Base-by-base conservation (phyloP, 2,113 vertebrate species). In the Malurus melanocephalus region DNA sequence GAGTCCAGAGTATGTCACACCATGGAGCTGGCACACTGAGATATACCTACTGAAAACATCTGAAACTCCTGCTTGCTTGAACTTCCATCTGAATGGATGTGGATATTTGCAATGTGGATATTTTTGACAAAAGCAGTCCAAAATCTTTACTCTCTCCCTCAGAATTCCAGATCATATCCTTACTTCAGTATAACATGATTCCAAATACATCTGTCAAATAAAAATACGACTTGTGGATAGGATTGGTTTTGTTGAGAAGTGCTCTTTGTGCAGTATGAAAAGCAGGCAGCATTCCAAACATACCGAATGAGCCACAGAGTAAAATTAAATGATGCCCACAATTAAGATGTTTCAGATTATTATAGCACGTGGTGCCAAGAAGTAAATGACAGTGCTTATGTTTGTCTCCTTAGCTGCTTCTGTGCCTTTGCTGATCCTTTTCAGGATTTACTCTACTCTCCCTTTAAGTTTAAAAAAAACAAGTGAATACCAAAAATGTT, bases 291-390 rank as follows among this genome's bases (percentile, higher is more conserved):
- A 75, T 96, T 97, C 96, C 69, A 43, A 93, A 88, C 86, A 93
- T 94, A 88, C 92, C 62, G 2, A 79, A 68, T 95, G 91, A 84
- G 83, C 94, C 94, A 80, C 90, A 85, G 74, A 94, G 80, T 71
- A 79, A 92, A 94, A 93, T 94, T 91, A 93, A 95, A 93, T 90
- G 43, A 93, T 86, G 80, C 38, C 92, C 88, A 64, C 90, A 94
- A 91, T 93, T 94, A 96, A 95, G 69, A 90, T 93, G 91, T 53
- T 89, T 93, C 91, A 93, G 42, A 32, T 96, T 95, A 93, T 95
- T 96, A 91, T 87, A 95, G 94, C 89, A 95, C 59, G 0, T 35
- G 53, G 80, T 94, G 88, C 94, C 81, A 90, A 80, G 78, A 93
- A 85, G 59, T 59, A 89, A 94, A 93, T 80, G 84, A 81, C 84